Conservation (phyloP, 2,888 invertebrate genomes). For the Pammene aurita region DNA sequence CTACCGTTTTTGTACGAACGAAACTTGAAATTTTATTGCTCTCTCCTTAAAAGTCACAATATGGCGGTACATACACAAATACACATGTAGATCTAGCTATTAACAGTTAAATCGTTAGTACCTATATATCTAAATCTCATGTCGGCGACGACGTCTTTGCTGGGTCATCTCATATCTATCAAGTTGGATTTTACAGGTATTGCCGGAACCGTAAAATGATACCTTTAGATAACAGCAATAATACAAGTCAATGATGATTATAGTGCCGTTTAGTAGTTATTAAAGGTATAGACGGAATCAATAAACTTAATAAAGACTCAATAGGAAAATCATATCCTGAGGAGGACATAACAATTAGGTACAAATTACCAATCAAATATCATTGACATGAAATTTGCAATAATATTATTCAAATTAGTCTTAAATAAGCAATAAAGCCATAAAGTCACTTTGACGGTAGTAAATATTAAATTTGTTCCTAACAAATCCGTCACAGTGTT, state of each 20-base stretch:
- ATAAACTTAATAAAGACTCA: not conserved
- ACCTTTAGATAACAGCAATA: too few relatives aligned
- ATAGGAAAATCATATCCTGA: conserved; percentile 2
- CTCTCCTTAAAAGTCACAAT: too few relatives aligned
- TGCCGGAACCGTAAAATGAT: not conserved
- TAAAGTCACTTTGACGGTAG: conserved; percentile 42
- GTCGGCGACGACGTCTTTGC: too few relatives aligned
- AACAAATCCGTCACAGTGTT: conserved; percentile 61
- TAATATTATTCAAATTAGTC: conserved; percentile 46
- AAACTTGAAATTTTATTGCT: too few relatives aligned
- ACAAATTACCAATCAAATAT: conserved; percentile 34
- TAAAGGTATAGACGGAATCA: not conserved
- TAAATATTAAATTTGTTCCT: conserved; percentile 56
- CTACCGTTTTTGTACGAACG: too few relatives aligned
- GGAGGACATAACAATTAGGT: conserved; percentile 23
- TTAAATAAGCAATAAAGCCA: conserved; percentile 47
- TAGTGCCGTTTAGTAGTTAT: too few relatives aligned
- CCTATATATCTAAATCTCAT: too few relatives aligned
- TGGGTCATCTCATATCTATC: too few relatives aligned
- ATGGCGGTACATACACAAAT: too few relatives aligned
- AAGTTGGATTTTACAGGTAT: not conserved
- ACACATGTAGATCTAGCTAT: too few relatives aligned
- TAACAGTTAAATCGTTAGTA: too few relatives aligned
- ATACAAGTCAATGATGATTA: too few relatives aligned
- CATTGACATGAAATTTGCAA: conserved; percentile 31